Evolutionary conservation across 2,113 vertebrate species (phyloP), one percentile per base, ranked within the genome.

Genomic region (Marmota monax): DNA sequence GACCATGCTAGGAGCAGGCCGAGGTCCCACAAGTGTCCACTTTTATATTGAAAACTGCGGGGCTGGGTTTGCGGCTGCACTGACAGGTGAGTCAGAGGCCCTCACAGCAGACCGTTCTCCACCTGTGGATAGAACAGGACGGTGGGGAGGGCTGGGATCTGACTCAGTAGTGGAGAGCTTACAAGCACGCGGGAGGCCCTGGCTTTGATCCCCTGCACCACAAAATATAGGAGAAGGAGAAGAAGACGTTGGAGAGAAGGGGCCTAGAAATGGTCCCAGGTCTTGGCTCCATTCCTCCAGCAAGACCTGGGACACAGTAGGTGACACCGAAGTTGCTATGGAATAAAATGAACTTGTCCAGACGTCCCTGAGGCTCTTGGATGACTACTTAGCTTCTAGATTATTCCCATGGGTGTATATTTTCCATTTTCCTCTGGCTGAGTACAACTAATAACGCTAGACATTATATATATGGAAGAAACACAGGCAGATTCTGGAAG

Each of bases 11-110:
- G 63, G 73, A n/a, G 16, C 5, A 53, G 37, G 18, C 32, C 27
- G 56, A 84, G 83, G 56, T n/a, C 27, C 34, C 3, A 0, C 25
- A 11, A 32, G 37, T 20, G 37, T 42, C 77, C 10, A 4, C 16
- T n/a, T 42, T 65, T 27, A 39, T 2, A 0, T 0, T 27, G 17
- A 72, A 10, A 17, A 1, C 20, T 13, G 23, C 63, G 1, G 0
- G 34, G 45, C 48, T 29, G 63, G 73, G 25, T 72, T 29, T 48
- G 58, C 10, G 77, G 22, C 12, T 22, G 61, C 27, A 79, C 53
- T 3, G 25, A 45, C 3, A 27, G 42, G 45, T 23, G 12, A 37
- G 18, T 53, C 29, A 14, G 29, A 12, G 29, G 48, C 67, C 74
- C 63, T 9, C 69, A 51, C 37, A 48, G 14, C 5, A 29, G 82